Base-by-base conservation (phyloP, 2,888 invertebrate genomes). In the Pterostichus madidus region DNA sequence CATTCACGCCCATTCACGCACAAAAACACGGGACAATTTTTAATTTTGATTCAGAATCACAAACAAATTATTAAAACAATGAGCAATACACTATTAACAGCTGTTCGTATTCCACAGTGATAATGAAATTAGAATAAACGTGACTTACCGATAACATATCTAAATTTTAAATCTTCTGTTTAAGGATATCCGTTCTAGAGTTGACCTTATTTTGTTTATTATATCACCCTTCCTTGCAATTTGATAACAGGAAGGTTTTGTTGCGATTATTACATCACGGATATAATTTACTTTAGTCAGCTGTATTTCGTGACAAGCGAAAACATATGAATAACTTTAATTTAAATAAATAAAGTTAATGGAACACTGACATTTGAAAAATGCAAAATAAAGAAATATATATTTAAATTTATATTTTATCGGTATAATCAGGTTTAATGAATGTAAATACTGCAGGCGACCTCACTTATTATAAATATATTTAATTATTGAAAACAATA, bases 171-270 rank as follows among this genome's bases (percentile, higher is more conserved):
- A 71, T 71, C 68, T 71, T 39, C 8, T 44, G 13, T 71, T 13
- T 39, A 44, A 39, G 68, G 44, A 71, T 71, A 44, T 71, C 68
- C 68, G 68, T 71, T 71, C 44, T 71, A n/a, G 8, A 6, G 5
- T 8, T 71, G 68, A 71, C 68, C 68, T 71, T 71, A 71, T 71
- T 71, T 71, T 71, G 44, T 44, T 71, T 71, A 44, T 44, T 44
- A 44, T 71, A 71, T 71, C 68, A 44, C 68, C 44, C 68, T 44
- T 44, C 68, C 68, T 71, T 71, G 17, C 17, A 15, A 35, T 68
- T 13, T 68, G 68, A 68, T 68, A 68, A 68, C 13, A 24, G 15
- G 15, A 13, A 44, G 17, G 46, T 24, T 71, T 44, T 3, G n/a
- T 46, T 17, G 44, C 64, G n/a, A 64, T 64, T 32, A 64, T 35